phyloP scores from a whole-genome alignment of 2,113 vertebrate species.

The Sinocyclocheilus anophthalmus region DNA sequence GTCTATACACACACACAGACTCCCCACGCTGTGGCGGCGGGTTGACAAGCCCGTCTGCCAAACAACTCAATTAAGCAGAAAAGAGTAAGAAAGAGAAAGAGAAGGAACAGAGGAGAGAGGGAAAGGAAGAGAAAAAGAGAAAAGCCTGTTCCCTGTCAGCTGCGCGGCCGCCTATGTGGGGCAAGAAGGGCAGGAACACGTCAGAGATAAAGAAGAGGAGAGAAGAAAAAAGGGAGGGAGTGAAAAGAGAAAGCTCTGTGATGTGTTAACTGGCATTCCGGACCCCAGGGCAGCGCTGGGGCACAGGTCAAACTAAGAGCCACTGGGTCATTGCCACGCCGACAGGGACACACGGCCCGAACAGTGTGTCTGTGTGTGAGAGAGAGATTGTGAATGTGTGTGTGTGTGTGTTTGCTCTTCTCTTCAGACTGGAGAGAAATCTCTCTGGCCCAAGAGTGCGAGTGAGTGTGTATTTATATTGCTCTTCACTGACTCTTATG shows the following conservation, averaged over 20 bases:
- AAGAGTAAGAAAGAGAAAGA: conserved; percentile 73
- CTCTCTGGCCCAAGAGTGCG: conserved; percentile 33
- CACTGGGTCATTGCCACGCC: conserved; percentile 76
- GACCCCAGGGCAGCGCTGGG: conserved; percentile 70
- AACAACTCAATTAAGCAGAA: conserved; percentile 84
- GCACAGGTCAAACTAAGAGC: conserved; percentile 76
- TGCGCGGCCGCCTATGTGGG: conserved; percentile 55
- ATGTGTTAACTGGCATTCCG: conserved; percentile 81
- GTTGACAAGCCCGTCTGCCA: conserved; percentile 79
- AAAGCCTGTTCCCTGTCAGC: conserved; percentile 74
- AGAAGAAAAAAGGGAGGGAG: conserved; percentile 41
- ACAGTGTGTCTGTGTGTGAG: conserved; percentile 28
- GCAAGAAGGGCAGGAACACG: conserved; percentile 42
- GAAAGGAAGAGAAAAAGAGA: conserved; percentile 71
- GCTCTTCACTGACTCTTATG: conserved; percentile 48
- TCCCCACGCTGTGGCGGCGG: conserved; percentile 76
- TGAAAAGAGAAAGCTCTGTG: conserved; percentile 60
- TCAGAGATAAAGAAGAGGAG: conserved; percentile 30
- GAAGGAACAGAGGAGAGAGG: conserved; percentile 71
- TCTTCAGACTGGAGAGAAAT: conserved; percentile 44
- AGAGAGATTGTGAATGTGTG: conserved; percentile 1
- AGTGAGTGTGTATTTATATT: conserved; percentile 53
- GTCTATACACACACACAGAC: conserved; percentile 66
- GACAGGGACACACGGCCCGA: conserved; percentile 52
- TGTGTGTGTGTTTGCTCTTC: conserved; percentile 52